Evolutionary conservation across 2,797 vertebrate species (phyloP).

Genomic region (Malurus leucopterus): DNA sequence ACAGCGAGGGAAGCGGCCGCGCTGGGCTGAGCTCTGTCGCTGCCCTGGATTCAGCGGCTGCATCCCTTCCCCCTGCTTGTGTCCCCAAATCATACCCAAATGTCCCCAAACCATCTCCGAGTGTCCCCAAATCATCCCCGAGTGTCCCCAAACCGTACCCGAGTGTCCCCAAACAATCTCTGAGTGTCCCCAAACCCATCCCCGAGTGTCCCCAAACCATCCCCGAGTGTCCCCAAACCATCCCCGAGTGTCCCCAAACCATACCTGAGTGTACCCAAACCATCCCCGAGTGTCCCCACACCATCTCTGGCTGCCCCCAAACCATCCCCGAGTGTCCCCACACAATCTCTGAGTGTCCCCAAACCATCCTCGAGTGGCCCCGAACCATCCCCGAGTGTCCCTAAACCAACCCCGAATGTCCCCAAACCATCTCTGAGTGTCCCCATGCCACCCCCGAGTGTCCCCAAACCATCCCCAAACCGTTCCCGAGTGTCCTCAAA

Average conservation of each 20-base stretch:
- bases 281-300: not conserved
- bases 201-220: not conserved
- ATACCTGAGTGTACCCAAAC: too few species aligned
- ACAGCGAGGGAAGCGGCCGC: not conserved
- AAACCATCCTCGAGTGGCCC: not conserved
- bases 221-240: not conserved
- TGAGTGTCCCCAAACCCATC: not conserved
- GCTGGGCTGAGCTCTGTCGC: not conserved
- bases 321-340: not conserved
- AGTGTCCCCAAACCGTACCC: too few species aligned
- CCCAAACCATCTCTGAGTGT: not conserved
- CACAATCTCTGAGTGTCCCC: not conserved
- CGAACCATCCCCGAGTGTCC: too few species aligned
- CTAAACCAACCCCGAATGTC: too few species aligned
- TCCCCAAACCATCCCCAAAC: not conserved
- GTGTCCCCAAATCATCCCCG: not conserved
- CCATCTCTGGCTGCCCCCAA: not conserved
- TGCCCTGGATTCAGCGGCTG: constrained; percentile 23
- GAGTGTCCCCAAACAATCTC: not conserved
- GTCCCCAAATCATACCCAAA: not conserved
- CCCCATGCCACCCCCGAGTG: too few species aligned
- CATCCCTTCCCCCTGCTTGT: constrained; percentile 26
- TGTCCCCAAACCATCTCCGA: not conserved
- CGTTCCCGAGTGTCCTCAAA: too few species aligned
- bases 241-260: too few species aligned